Percentiles rank a stretch among this genome's conserved stretches.
phyloP scores from a whole-genome alignment of 1,140 invertebrate genomes.

The Brachionus manjavacas region DNA sequence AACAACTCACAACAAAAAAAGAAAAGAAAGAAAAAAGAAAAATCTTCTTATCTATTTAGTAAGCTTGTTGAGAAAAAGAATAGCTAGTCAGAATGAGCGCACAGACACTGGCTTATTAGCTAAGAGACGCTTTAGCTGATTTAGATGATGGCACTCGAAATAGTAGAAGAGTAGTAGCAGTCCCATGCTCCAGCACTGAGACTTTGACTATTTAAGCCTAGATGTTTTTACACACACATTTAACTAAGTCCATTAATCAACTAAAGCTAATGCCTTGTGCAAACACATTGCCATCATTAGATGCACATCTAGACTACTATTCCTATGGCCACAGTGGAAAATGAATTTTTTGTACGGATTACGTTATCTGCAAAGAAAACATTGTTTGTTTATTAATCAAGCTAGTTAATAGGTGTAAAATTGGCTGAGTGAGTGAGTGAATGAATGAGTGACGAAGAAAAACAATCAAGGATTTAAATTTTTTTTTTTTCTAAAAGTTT shows the following conservation, averaged over 20 bases:
- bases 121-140: background rate
- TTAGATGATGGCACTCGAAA: background rate
- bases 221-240: background rate
- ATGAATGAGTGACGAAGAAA: background rate
- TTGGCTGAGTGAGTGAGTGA: background rate
- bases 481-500: background rate
- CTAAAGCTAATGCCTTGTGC: background rate
- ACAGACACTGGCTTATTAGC: background rate
- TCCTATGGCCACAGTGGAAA: background rate
- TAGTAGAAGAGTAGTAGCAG: background rate
- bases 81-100: background rate
- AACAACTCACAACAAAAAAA: background rate
- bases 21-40: background rate
- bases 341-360: slow-evolving; percentile 7
- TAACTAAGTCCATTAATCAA: background rate
- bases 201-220: background rate
- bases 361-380: slow-evolving; percentile 29
- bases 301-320: background rate
- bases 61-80: background rate
- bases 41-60: slow-evolving; percentile 22
- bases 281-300: background rate
- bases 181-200: background rate
- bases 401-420: background rate
- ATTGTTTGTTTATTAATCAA: slow-evolving; percentile 11
- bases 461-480: too few species aligned